A percentile compares a stretch with the other conserved stretches of the same genome.
Conservation (phyloP, 2,888 invertebrate species). For the Aplocera efformata region DNA sequence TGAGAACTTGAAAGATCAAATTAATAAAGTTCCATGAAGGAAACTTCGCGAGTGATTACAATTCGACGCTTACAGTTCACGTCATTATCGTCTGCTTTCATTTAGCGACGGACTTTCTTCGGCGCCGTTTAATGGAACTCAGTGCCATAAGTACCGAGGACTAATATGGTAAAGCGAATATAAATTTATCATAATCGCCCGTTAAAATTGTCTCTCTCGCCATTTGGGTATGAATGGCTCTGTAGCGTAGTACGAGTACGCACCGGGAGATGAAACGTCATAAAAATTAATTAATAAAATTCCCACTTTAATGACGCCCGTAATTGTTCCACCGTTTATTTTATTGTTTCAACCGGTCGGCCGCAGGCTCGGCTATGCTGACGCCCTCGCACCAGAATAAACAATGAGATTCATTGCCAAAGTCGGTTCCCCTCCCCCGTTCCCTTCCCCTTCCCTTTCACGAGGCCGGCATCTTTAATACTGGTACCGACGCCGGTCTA, state of each 20-base stretch:
- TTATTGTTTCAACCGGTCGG: conserved; percentile 17
- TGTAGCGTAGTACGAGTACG: too few relatives aligned
- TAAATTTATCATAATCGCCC: too few relatives aligned
- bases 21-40: conserved; percentile 20
- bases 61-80: conserved; percentile 7
- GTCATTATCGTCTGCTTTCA: conserved; percentile 13
- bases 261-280: conserved; percentile 14
- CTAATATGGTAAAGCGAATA: too few relatives aligned
- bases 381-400: conserved; percentile 33
- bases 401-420: conserved; percentile 44
- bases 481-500: conserved; percentile 21
- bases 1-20: conserved; percentile 16
- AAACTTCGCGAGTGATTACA: conserved; percentile 18
- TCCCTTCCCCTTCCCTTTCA: too few relatives aligned
- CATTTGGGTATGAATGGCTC: too few relatives aligned
- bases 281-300: conserved; percentile 21
- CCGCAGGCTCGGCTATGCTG: conserved; percentile 21
- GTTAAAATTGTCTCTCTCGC: too few relatives aligned
- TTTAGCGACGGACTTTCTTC: conserved; percentile 4
- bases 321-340: conserved; percentile 24
- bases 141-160: too few relatives aligned
- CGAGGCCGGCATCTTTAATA: too few relatives aligned
- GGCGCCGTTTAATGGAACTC: not conserved
- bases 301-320: conserved; percentile 10
- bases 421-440: too few relatives aligned